Percentiles rank a stretch among this genome's conserved stretches.
phyloP scores from a whole-genome alignment of 2,797 vertebrate species.

The Xerus rutilus region DNA sequence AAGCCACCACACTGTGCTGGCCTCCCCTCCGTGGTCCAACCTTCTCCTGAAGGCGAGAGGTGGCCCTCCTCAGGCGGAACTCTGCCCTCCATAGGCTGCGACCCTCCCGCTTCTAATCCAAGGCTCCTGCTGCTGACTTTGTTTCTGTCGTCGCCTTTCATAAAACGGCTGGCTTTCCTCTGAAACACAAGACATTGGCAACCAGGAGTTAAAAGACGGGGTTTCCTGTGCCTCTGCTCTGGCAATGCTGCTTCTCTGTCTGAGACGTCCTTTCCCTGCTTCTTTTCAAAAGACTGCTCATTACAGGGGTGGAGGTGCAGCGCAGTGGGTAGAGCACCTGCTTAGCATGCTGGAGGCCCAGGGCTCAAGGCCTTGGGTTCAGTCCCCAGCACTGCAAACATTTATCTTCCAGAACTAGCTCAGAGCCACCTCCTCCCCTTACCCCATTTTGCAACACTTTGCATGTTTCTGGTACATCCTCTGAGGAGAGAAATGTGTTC shows the following conservation, averaged over 20 bases:
- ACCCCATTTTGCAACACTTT: not conserved
- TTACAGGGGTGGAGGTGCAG: too few species aligned
- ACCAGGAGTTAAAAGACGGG: not conserved
- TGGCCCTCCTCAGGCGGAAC: conserved; percentile 73
- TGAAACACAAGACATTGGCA: conserved; percentile 82
- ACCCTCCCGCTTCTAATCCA: conserved; percentile 80
- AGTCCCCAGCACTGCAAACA: not conserved
- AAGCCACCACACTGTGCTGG: conserved; percentile 87
- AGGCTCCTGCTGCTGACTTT: conserved; percentile 81
- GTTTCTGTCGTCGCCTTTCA: conserved; percentile 82
- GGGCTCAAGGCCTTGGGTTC: too few species aligned
- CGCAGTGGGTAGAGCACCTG: not conserved
- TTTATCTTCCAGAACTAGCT: not conserved
- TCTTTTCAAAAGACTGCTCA: not conserved
- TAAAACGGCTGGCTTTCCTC: conserved; percentile 85
- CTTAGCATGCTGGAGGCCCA: not conserved
- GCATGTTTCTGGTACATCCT: not conserved
- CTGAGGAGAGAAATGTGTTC: not conserved
- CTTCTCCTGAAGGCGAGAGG: conserved; percentile 74
- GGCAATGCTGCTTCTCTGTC: not conserved
- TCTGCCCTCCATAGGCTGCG: conserved; percentile 61
- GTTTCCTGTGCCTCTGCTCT: not conserved
- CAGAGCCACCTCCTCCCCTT: not conserved
- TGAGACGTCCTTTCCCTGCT: not conserved
- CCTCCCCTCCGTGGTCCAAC: conserved; percentile 82